phyloP scores from a whole-genome alignment of 2,888 invertebrate genomes.

The Spisula solida region DNA sequence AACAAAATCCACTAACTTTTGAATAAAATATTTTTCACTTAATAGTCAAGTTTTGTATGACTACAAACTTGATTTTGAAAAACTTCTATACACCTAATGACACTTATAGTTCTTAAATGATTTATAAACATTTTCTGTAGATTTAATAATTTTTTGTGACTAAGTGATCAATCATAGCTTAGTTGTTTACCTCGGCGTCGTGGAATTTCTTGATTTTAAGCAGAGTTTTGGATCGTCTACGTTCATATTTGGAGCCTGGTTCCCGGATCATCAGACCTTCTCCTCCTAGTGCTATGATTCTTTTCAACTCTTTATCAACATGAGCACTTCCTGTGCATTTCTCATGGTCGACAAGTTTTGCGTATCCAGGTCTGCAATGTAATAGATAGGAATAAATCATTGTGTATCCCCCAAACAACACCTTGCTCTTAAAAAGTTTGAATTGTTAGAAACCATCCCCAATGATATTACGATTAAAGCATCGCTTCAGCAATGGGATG shows the following conservation, averaged over 20 bases:
- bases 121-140: no score
- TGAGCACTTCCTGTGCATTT: constrained; percentile 82
- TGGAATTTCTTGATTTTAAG: constrained; percentile 86
- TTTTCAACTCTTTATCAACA: constrained; percentile 81
- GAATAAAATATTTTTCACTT: no score
- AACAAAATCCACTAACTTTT: no score
- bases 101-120: no score
- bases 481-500: no score
- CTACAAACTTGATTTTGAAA: no score
- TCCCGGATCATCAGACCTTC: constrained; percentile 86
- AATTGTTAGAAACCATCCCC: no score
- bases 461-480: no score
- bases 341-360: constrained; percentile 80
- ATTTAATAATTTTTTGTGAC: no score
- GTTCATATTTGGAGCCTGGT: constrained; percentile 84
- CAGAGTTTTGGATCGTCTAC: constrained; percentile 81
- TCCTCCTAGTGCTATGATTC: constrained; percentile 82
- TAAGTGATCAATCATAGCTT: not conserved
- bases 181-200: constrained; percentile 86
- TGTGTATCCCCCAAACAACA: not conserved
- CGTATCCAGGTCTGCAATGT: constrained; percentile 79
- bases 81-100: no score
- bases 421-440: no score
- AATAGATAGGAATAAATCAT: not conserved
- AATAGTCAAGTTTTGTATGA: no score